Evolutionary conservation across 2,113 vertebrate species (phyloP).

Genomic region (Rhinolophus sinicus): DNA sequence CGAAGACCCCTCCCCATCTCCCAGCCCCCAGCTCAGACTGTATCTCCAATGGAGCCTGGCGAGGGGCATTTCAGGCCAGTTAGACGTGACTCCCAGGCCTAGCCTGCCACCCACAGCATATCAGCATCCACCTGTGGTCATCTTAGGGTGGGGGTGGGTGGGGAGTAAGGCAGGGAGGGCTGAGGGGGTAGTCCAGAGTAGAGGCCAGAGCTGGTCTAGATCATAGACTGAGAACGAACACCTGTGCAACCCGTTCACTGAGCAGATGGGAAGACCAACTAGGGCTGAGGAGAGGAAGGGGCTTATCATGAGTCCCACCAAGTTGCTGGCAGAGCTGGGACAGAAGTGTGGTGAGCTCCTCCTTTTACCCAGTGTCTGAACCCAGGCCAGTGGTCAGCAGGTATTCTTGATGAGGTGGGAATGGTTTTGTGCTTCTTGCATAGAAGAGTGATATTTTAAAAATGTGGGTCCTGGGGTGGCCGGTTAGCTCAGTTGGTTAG

Average conservation of each 20-base stretch:
- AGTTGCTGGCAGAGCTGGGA: background rate
- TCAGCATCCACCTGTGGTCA: background rate
- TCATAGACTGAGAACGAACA: background rate
- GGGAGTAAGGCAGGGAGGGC: background rate
- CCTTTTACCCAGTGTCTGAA: background rate
- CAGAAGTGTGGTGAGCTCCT: background rate
- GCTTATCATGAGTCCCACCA: background rate
- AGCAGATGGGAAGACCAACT: background rate
- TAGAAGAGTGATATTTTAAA: background rate
- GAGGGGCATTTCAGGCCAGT: background rate
- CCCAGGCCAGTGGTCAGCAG: background rate
- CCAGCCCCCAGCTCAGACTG: background rate
- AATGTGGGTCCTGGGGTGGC: background rate
- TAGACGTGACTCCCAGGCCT: background rate
- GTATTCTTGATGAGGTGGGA: background rate
- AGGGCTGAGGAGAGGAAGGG: background rate
- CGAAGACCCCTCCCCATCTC: background rate
- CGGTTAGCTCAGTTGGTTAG: no score
- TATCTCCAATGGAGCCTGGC: background rate
- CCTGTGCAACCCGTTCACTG: background rate
- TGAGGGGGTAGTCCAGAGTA: background rate
- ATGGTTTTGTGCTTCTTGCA: background rate
- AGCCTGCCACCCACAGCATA: background rate
- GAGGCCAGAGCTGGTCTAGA: background rate
- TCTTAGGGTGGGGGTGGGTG: background rate